Evolutionary conservation across 2,888 invertebrate genomes (phyloP).

Genomic region (Lathronympha strigana): DNA sequence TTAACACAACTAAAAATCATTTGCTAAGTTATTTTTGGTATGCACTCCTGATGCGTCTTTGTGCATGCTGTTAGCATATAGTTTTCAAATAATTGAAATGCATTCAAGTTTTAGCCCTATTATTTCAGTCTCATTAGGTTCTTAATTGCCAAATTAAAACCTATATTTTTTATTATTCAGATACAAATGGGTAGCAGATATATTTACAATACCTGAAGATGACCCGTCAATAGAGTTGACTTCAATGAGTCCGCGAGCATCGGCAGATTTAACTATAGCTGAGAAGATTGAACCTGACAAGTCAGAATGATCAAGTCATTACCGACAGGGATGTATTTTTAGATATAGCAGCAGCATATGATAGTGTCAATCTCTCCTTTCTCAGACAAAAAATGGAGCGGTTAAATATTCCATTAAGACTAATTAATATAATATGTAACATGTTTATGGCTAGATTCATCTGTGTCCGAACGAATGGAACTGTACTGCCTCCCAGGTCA

Average conservation of each 20-base stretch:
- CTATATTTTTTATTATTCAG: conserved; percentile 57
- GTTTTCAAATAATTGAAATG: not conserved
- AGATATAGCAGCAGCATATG: not conserved
- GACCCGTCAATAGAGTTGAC: conserved; percentile 45
- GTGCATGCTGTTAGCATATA: not conserved
- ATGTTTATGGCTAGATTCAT: too few species aligned
- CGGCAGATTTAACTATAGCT: conserved; percentile 52
- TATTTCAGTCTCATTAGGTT: conserved; percentile 48
- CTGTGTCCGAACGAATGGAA: too few species aligned
- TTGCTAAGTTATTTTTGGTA: not conserved
- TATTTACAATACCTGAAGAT: conserved; percentile 64
- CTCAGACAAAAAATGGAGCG: too few species aligned
- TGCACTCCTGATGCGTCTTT: not conserved
- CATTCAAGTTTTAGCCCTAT: not conserved
- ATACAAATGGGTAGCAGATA: conserved; percentile 72
- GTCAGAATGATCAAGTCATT: conserved; percentile 9
- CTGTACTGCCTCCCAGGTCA: too few species aligned
- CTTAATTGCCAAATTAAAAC: conserved; percentile 23
- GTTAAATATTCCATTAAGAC: too few species aligned
- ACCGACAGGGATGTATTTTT: not conserved
- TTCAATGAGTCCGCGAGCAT: conserved; percentile 48
- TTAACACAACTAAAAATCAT: conserved; percentile 15
- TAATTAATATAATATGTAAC: too few species aligned
- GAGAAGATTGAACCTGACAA: conserved; percentile 45
- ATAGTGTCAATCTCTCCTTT: too few species aligned